Conservation (phyloP, 2,888 invertebrate genomes). For the Scelioninae gen. 2 region DNA sequence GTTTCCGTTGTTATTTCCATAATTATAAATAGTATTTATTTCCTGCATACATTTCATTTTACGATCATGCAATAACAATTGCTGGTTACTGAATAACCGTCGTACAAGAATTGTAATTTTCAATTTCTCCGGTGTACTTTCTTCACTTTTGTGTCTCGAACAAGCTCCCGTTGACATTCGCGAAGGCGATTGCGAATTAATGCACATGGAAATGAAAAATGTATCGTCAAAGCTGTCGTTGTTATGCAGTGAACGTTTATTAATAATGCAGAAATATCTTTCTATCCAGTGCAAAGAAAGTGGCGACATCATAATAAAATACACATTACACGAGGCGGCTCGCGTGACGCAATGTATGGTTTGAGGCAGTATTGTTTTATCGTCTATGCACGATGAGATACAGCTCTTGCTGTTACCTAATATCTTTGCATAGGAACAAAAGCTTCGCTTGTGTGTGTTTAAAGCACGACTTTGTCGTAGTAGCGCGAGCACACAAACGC, state of each 20-base stretch:
- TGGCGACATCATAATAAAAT: constrained; percentile 38
- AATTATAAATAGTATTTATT: too few species aligned
- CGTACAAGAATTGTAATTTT: too few species aligned
- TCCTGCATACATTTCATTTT: too few species aligned
- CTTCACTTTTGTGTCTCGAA: too few species aligned
- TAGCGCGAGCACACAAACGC: constrained; percentile 61
- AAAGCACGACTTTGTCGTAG: constrained; percentile 68
- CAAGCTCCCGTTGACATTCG: too few species aligned
- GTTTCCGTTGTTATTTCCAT: too few species aligned
- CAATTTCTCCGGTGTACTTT: too few species aligned
- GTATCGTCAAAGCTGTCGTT: constrained; percentile 7
- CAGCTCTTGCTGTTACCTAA: constrained; percentile 33
- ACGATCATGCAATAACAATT: too few species aligned
- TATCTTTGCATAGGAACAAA: constrained; percentile 40
- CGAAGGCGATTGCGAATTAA: too few species aligned
- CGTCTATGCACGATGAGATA: constrained; percentile 48
- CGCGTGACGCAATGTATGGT: constrained; percentile 4
- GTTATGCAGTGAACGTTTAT: constrained; percentile 25
- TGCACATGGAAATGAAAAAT: too few species aligned
- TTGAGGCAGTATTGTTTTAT: constrained; percentile 45
- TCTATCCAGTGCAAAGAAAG: constrained; percentile 19
- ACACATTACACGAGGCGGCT: constrained; percentile 20
- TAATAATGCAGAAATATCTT: constrained; percentile 35
- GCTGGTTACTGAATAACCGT: too few species aligned
- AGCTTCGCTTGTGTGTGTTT: constrained; percentile 60